A percentile compares a stretch with the other conserved stretches of the same genome.
Conservation (phyloP, 2,113 vertebrate genomes). For the Tragelaphus scriptus region DNA sequence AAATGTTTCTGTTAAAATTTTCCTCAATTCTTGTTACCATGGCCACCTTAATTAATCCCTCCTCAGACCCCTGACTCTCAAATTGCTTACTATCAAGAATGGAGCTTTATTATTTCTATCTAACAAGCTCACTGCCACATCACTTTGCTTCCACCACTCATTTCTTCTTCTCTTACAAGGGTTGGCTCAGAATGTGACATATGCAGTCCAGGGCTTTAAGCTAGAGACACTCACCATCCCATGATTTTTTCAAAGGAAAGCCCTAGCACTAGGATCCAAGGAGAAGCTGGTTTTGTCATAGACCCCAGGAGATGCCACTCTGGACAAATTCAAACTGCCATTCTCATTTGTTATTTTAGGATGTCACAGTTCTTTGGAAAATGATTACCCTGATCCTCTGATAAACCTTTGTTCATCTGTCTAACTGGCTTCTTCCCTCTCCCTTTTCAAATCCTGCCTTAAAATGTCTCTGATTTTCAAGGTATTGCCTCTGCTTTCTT, state of each 20-base stretch:
- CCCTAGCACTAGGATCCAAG: neutral
- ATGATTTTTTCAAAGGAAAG: neutral
- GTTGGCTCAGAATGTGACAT: neutral
- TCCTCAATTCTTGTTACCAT: slow-evolving; percentile 54
- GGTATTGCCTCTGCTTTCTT: neutral
- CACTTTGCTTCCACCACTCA: neutral
- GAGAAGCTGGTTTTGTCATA: neutral
- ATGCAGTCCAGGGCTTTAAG: neutral
- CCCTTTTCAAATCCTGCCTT: slow-evolving; percentile 21
- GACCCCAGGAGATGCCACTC: neutral
- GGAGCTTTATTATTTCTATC: slow-evolving; percentile 45
- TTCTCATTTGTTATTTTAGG: slow-evolving; percentile 28
- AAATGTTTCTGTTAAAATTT: slow-evolving; percentile 47
- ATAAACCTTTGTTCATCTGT: neutral
- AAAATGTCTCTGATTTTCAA: slow-evolving; percentile 19
- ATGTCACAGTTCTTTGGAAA: neutral
- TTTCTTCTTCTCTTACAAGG: slow-evolving; percentile 24
- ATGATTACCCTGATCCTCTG: neutral
- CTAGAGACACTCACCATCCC: neutral
- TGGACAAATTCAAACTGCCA: neutral
- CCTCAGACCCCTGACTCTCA: slow-evolving; percentile 44
- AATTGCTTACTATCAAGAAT: slow-evolving; percentile 56
- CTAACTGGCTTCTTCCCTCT: neutral
- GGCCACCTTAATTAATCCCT: slow-evolving; percentile 36
- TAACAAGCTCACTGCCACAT: slow-evolving; percentile 30